Evolutionary conservation across 2,888 invertebrate genomes (phyloP).

Genomic region (Steromphala cineraria): DNA sequence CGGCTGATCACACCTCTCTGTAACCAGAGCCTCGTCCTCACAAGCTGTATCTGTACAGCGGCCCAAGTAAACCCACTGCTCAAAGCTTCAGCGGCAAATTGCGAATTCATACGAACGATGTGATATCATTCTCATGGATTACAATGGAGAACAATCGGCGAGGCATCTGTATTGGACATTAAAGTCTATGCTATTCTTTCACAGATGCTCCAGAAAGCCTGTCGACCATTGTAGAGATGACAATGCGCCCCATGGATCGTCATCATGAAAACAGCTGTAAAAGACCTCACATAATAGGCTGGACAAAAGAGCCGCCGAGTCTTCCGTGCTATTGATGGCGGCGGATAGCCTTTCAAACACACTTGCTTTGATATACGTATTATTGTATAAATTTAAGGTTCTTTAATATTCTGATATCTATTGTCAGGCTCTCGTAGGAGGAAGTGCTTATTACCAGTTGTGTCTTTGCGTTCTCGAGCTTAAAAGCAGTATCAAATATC

Average conservation of each 20-base stretch:
- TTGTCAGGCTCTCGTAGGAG: background rate
- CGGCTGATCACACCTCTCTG: no score
- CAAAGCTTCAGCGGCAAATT: background rate
- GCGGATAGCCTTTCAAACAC: background rate
- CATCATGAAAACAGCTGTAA: conserved; percentile 2
- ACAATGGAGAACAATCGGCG: background rate
- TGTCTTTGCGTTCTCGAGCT: background rate
- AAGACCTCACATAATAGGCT: background rate
- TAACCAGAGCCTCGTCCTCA: background rate
- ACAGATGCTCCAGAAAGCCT: background rate
- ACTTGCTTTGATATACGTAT: background rate
- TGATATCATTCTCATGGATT: background rate
- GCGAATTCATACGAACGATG: conserved; percentile 1
- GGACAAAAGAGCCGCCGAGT: background rate
- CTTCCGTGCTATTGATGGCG: background rate
- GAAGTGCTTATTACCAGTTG: background rate
- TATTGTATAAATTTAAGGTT: conserved; percentile 8
- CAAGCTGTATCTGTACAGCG: background rate
- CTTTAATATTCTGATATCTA: background rate
- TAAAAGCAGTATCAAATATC: no score
- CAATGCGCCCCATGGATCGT: background rate
- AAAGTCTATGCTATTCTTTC: background rate
- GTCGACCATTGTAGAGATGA: background rate
- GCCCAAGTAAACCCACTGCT: background rate
- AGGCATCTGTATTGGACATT: conserved; percentile 5